Conservation (phyloP, 2,113 vertebrate genomes). For the Pardalotus punctatus region DNA sequence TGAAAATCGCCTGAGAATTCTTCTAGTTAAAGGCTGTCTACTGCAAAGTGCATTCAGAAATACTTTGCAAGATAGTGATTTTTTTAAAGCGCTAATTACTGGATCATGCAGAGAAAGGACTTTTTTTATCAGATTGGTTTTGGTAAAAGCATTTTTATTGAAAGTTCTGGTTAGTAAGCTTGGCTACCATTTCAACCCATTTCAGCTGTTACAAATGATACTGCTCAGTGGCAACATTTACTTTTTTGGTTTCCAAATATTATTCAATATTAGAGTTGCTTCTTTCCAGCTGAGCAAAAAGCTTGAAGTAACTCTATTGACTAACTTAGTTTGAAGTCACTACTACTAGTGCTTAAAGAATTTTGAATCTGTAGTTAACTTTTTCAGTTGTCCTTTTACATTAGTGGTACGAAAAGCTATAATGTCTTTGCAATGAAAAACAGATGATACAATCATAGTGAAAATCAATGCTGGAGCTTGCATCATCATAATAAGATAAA, state of each 20-base stretch:
- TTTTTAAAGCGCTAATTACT: neutral
- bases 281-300: neutral
- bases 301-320: neutral
- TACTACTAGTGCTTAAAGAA: neutral
- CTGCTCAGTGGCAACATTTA: neutral
- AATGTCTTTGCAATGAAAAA: neutral
- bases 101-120: neutral
- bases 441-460: neutral
- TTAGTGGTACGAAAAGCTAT: neutral
- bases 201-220: neutral
- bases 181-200: neutral
- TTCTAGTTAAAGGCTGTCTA: neutral
- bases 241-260: neutral
- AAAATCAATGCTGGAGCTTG: neutral
- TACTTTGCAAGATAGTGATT: neutral
- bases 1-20: neutral
- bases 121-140: neutral
- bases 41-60: neutral
- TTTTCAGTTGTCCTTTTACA: neutral
- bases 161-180: neutral
- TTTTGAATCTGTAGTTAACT: neutral
- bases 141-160: neutral
- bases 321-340: neutral
- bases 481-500: neutral
- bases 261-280: accelerated